Conservation (phyloP, 2,797 vertebrate genomes). For the Eurystomus glaucurus region DNA sequence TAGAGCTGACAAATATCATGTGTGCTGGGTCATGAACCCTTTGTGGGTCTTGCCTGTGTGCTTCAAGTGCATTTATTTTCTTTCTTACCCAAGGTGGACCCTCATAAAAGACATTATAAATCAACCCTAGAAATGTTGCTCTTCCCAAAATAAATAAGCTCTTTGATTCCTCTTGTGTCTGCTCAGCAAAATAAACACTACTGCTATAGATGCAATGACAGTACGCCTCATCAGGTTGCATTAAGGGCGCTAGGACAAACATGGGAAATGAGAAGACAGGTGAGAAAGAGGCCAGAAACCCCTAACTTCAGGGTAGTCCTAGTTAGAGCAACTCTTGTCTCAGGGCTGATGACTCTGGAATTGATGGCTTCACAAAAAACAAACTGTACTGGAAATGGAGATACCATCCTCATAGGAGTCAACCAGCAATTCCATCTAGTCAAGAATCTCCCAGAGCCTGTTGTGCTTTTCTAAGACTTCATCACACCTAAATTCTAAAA, state of each 20-base stretch:
- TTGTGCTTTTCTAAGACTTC: background rate
- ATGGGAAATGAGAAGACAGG: background rate
- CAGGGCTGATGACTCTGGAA: background rate
- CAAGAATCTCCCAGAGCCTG: background rate
- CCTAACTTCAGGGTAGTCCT: background rate
- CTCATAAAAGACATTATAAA: background rate
- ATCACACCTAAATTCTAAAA: background rate
- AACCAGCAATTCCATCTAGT: background rate
- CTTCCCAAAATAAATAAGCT: background rate
- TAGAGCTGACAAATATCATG: background rate
- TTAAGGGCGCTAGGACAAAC: background rate
- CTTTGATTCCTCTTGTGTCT: background rate
- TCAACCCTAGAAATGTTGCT: background rate
- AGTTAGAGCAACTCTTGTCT: background rate
- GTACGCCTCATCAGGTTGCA: background rate
- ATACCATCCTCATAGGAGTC: background rate
- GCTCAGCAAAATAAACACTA: background rate
- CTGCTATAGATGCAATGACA: background rate
- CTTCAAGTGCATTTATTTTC: background rate
- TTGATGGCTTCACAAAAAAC: background rate
- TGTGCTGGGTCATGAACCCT: background rate
- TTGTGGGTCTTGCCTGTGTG: accelerated
- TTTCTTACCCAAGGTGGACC: background rate
- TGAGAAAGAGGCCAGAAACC: background rate
- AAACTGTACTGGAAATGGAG: background rate